Evolutionary conservation across 2,113 vertebrate genomes (phyloP), one percentile per base, ranked within the genome.

Genomic region (Xerus inauris): DNA sequence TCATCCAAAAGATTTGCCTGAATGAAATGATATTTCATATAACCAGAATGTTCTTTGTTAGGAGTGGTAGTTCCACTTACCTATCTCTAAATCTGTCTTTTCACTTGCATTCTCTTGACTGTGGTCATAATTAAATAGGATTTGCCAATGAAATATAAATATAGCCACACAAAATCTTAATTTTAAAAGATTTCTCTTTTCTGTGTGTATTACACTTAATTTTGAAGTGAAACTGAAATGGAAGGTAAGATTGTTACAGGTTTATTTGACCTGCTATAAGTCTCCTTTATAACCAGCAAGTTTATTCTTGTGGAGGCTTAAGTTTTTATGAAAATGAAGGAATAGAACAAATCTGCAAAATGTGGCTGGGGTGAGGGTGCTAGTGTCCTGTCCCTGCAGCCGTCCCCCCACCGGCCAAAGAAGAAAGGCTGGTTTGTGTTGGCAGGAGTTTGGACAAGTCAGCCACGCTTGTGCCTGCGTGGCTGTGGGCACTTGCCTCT

Each of bases 331-430:
- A 79, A 87, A 93, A 51, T 84, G 16, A 75, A 79, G 47, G 26
- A 76, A 62, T 80, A 71, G 51, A 79, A 64, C 51, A 64, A 62
- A 84, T 85, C 12, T 38, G 4, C 13, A 35, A 81, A 40, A 30
- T 40, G 5, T 40, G 40, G 4, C 2, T 20, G 6, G 20, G 45
- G 3, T 40, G 24, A n/a, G 14, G 20, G 42, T 54, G 17, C 26
- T 35, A 3, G 9, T 38, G 47, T 28, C 30, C 5, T 38, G 47
- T 28, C 30, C 5, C 0, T 47, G 45, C 16, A 30, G 28, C 7
- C 7, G 7, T 1, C 20, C 22, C 8, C 16, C 22, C 40, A 47
- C 1, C 7, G 11, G 26, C 26, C 22, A 3, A 4, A 7, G 51
- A 57, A 40, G 45, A 35, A 51, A 49, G 6, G 20, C 59, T 0